These are phyloP conservation scores for Numenius arquata DNA, from an alignment of 2,113 vertebrate species.

Conservation along the genomic window DNA sequence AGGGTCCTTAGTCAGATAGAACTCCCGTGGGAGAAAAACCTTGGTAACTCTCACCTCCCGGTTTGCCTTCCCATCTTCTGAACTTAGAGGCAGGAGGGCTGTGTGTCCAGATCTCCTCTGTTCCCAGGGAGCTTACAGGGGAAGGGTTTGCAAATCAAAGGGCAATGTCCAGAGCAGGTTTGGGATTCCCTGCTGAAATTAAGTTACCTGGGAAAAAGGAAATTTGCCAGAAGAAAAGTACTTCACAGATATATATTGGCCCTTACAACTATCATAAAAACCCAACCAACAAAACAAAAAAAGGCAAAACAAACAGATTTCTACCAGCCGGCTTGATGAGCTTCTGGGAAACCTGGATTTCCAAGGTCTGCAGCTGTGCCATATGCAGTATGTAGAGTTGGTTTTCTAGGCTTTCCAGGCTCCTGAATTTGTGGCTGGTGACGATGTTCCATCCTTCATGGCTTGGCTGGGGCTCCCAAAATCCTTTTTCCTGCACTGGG, in stretches of 20 bases:
- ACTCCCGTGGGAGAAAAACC: background rate
- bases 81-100: background rate
- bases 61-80: background rate
- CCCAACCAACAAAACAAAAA: background rate
- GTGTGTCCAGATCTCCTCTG: background rate
- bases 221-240: background rate
- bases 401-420: background rate
- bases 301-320: background rate
- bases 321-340: background rate
- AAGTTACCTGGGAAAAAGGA: background rate
- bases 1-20: background rate
- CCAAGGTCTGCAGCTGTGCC: background rate
- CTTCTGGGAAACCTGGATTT: background rate
- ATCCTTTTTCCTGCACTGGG: background rate
- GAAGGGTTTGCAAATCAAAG: background rate
- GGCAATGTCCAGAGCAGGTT: background rate
- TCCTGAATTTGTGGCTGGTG: background rate
- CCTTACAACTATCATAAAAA: background rate
- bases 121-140: background rate
- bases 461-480: background rate
- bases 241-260: background rate
- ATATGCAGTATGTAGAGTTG: background rate
- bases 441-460: fast-evolving
- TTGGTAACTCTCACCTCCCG: background rate
- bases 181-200: background rate